These are phyloP conservation scores for Enteromius viviparus DNA, from an alignment of 2,797 vertebrate genomes.

Conservation along the genomic window DNA sequence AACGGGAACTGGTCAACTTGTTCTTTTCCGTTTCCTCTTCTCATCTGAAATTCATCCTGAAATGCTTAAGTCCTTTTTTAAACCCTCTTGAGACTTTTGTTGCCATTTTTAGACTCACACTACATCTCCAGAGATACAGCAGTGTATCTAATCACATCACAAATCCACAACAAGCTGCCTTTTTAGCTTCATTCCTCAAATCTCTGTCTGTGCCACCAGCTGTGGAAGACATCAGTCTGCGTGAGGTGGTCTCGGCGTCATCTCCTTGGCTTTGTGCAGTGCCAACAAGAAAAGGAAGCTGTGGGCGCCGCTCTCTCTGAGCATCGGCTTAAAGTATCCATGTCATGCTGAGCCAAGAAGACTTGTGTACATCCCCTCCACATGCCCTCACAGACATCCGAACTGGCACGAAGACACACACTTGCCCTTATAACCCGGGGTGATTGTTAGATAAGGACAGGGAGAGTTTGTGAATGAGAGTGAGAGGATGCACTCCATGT, in stretches of 20 bases:
- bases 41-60: slow-evolving; percentile 44
- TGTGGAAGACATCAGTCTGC: slow-evolving; percentile 59
- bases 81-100: slow-evolving; percentile 3
- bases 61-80: slow-evolving; percentile 24
- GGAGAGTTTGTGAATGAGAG: slow-evolving; percentile 50
- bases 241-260: slow-evolving; percentile 62
- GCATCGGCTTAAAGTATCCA: slow-evolving; percentile 58
- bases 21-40: slow-evolving; percentile 53
- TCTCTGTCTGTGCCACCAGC: slow-evolving; percentile 25
- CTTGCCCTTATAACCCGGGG: slow-evolving; percentile 35
- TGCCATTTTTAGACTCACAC: slow-evolving; percentile 24
- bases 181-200: background rate
- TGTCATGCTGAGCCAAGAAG: slow-evolving; percentile 54
- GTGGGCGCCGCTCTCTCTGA: slow-evolving; percentile 63
- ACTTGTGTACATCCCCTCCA: slow-evolving; percentile 33
- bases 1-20: slow-evolving; percentile 53
- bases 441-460: slow-evolving; percentile 30
- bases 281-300: slow-evolving; percentile 68
- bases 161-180: background rate
- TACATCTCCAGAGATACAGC: background rate
- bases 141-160: background rate
- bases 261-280: slow-evolving; percentile 66
- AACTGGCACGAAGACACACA: slow-evolving; percentile 40
- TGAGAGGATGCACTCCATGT: background rate
- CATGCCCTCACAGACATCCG: slow-evolving; percentile 38